Conservation (phyloP, 1,140 invertebrate genomes). For the Drosophila nikananu region DNA sequence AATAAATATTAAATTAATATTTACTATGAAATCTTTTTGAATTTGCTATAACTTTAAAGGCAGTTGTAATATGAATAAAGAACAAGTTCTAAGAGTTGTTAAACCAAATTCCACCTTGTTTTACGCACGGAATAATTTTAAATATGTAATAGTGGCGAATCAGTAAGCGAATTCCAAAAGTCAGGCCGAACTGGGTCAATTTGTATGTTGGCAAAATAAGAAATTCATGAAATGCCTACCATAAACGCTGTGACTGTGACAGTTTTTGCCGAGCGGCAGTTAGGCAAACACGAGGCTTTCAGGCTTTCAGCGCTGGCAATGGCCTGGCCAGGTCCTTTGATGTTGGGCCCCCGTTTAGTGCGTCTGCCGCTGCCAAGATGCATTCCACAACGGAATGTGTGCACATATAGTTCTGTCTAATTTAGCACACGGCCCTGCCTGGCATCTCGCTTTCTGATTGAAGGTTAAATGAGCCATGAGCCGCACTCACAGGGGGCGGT, state of each 20-base stretch:
- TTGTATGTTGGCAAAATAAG: slow-evolving; percentile 25
- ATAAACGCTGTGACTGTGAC: slow-evolving; percentile 32
- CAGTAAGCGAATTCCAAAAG: slow-evolving; percentile 8
- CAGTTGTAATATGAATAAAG: neutral
- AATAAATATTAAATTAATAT: neutral
- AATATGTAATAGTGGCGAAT: slow-evolving; percentile 13
- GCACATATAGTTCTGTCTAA: slow-evolving; percentile 60
- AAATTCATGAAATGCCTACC: slow-evolving; percentile 19
- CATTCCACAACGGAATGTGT: slow-evolving; percentile 39
- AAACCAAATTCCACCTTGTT: neutral
- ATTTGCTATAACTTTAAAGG: neutral
- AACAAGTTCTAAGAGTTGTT: neutral
- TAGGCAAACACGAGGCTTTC: slow-evolving; percentile 52
- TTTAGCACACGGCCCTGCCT: slow-evolving; percentile 64
- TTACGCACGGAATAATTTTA: slow-evolving; percentile 1
- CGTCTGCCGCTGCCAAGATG: slow-evolving; percentile 42
- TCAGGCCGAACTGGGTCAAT: slow-evolving; percentile 11
- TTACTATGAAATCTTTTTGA: neutral
- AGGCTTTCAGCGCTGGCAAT: slow-evolving; percentile 47
- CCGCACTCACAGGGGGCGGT: slow-evolving; percentile 14
- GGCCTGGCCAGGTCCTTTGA: slow-evolving; percentile 54
- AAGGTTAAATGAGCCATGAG: slow-evolving; percentile 80
- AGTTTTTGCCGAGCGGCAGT: slow-evolving; percentile 42
- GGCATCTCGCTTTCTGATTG: slow-evolving; percentile 69
- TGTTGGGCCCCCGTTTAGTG: slow-evolving; percentile 41